These are phyloP conservation scores for Remorina albescens DNA, from an alignment of 2,797 vertebrate species.

Conservation along the genomic window DNA sequence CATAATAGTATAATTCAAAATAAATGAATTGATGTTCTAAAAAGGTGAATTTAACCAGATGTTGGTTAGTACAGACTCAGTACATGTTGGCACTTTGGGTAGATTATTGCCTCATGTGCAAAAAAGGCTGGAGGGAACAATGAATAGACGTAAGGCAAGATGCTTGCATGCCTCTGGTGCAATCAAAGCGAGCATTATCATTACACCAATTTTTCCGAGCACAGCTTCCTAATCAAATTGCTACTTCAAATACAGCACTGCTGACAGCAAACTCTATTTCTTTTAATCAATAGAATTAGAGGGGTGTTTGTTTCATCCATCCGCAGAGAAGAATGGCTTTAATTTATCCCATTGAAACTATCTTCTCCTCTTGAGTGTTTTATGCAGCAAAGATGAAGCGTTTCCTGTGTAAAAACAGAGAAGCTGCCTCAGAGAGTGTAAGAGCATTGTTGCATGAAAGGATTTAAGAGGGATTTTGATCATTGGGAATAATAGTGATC, in stretches of 20 bases:
- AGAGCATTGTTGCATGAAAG: conserved; percentile 62
- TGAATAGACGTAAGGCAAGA: conserved; percentile 82
- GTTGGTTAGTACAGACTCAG: conserved; percentile 31
- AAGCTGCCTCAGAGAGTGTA: conserved; percentile 54
- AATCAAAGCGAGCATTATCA: conserved; percentile 73
- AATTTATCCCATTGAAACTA: conserved; percentile 74
- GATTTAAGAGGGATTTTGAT: conserved; percentile 72
- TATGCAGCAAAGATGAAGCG: conserved; percentile 64
- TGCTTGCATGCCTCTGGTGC: conserved; percentile 69
- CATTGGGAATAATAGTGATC: conserved; percentile 65
- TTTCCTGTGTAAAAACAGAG: conserved; percentile 55
- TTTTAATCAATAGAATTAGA: conserved; percentile 73
- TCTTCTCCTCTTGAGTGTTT: conserved; percentile 60
- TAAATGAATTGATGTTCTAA: background rate
- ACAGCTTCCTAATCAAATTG: conserved; percentile 71
- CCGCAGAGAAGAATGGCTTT: conserved; percentile 67
- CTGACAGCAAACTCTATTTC: conserved; percentile 63
- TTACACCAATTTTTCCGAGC: conserved; percentile 60
- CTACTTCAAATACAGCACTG: conserved; percentile 57
- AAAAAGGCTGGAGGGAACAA: conserved; percentile 68
- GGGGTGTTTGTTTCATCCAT: conserved; percentile 66
- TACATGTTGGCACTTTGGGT: conserved; percentile 43
- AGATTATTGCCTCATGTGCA: conserved; percentile 68
- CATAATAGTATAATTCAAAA: background rate
- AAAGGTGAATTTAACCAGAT: conserved; percentile 20